phyloP scores from a whole-genome alignment of 2,113 vertebrate species.

The Corydoras maculifer region DNA sequence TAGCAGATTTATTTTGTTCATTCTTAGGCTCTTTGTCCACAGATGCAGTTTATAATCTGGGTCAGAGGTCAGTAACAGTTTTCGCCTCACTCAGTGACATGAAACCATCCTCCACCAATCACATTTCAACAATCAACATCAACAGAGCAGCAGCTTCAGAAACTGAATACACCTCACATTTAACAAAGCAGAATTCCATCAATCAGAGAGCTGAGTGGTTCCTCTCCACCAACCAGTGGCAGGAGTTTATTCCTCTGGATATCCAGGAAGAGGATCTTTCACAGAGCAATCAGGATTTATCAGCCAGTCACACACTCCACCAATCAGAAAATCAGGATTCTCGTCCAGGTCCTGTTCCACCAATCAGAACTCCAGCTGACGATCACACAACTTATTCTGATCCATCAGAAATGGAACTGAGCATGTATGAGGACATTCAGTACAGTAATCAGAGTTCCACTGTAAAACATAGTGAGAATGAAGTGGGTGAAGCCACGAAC shows the following conservation, averaged over 20 bases:
- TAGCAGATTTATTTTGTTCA: neutral
- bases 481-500: neutral
- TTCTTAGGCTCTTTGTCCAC: neutral
- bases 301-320: constrained; percentile 5
- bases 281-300: neutral
- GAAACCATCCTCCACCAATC: constrained; percentile 22
- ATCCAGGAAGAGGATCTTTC: constrained; percentile 14
- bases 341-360: neutral
- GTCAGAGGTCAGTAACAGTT: neutral
- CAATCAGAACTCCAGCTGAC: neutral
- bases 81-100: constrained; percentile 6
- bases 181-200: constrained; percentile 23
- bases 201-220: constrained; percentile 64
- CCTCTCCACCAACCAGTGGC: constrained; percentile 61
- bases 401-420: constrained; percentile 15
- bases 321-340: neutral
- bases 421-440: constrained; percentile 37
- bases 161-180: constrained; percentile 6
- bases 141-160: constrained; percentile 28
- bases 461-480: neutral
- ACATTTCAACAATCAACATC: constrained; percentile 30
- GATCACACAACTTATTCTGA: constrained; percentile 1
- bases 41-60: neutral
- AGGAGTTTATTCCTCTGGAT: constrained; percentile 52
- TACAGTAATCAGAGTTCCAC: neutral